phyloP scores from a whole-genome alignment of 2,888 invertebrate genomes.

The Anagyrus pseudococci region DNA sequence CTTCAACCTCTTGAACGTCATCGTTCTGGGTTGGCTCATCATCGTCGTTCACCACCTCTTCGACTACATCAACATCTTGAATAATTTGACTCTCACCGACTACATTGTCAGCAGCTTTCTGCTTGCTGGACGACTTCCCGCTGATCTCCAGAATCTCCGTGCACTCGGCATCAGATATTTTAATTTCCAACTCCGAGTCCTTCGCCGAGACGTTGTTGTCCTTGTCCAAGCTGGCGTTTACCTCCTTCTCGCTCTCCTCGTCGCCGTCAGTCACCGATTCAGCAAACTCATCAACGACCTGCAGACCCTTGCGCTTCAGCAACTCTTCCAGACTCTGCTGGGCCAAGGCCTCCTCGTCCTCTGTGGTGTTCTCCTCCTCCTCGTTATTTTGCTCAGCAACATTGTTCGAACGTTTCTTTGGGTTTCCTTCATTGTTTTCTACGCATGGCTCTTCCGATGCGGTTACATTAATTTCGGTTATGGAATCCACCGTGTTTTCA shows the following conservation, averaged over 20 bases:
- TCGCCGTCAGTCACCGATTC: slow-evolving; percentile 35
- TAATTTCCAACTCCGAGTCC: slow-evolving; percentile 27
- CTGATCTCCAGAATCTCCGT: slow-evolving; percentile 24
- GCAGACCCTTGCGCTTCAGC: slow-evolving; percentile 37
- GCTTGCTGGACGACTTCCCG: slow-evolving; percentile 9
- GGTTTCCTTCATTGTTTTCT: slow-evolving; percentile 3
- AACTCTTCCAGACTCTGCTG: slow-evolving; percentile 40
- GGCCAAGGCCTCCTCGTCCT: slow-evolving; percentile 26
- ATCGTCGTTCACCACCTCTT: slow-evolving; percentile 29
- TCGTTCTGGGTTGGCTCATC: slow-evolving; percentile 16
- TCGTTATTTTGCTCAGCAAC: slow-evolving; percentile 9
- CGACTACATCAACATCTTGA: slow-evolving; percentile 34
- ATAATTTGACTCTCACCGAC: slow-evolving; percentile 30
- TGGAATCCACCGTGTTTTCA: not conserved
- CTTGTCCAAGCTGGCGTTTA: slow-evolving; percentile 1
- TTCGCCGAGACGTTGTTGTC: slow-evolving; percentile 1
- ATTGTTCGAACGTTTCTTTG: slow-evolving; percentile 1
- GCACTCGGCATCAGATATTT: slow-evolving; percentile 31
- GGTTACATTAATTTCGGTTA: not conserved
- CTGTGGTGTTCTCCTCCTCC: slow-evolving; percentile 25
- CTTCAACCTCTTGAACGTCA: slow-evolving; percentile 33
- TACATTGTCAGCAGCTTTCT: slow-evolving; percentile 15
- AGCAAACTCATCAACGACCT: slow-evolving; percentile 40
- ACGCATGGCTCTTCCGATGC: not conserved
- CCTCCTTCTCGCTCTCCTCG: slow-evolving; percentile 31